Conservation (phyloP, 2,113 vertebrate species). For the Orycteropus afer region DNA sequence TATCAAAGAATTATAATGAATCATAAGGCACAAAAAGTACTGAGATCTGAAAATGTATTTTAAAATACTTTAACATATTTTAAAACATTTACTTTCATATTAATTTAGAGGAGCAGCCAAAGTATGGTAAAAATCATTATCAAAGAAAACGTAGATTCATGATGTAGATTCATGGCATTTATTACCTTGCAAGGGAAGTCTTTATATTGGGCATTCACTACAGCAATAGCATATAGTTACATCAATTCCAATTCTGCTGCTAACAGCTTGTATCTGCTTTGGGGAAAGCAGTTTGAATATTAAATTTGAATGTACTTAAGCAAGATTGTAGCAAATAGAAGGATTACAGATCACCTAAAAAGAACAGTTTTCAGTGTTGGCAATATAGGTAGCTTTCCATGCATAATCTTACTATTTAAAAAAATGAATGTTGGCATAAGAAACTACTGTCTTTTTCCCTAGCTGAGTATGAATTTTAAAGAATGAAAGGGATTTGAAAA, state of each 20-base stretch:
- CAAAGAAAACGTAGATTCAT: background rate
- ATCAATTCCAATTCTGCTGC: background rate
- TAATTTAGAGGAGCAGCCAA: background rate
- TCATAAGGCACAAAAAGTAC: background rate
- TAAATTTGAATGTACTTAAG: background rate
- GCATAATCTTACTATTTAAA: background rate
- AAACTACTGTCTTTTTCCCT: constrained; percentile 13
- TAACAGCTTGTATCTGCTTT: background rate
- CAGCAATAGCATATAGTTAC: background rate
- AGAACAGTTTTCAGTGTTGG: background rate
- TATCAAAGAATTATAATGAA: background rate
- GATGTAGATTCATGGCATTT: background rate
- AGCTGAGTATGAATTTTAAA: constrained; percentile 35
- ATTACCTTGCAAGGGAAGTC: background rate
- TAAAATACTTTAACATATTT: background rate
- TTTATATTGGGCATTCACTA: background rate
- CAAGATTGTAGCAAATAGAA: background rate
- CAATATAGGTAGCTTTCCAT: background rate
- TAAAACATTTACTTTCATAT: background rate
- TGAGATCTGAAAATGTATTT: background rate
- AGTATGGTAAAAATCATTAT: background rate
- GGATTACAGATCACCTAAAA: background rate
- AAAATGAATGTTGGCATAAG: background rate
- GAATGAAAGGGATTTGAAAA: background rate
- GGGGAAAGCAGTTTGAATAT: background rate